Evolutionary conservation across 1,140 invertebrate species (phyloP).

Genomic region (Drosophila leontia): DNA sequence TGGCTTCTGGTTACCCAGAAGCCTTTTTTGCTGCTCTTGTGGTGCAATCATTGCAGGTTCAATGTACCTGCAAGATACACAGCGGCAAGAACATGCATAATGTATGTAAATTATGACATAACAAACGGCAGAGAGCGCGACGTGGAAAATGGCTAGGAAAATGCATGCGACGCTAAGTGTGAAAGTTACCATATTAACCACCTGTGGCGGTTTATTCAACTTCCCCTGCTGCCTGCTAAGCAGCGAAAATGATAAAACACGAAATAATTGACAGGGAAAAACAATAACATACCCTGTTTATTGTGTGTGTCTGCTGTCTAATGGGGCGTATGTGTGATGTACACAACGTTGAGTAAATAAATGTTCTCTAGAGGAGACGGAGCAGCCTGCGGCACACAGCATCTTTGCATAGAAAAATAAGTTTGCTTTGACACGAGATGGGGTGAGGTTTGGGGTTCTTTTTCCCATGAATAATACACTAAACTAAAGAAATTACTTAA

Average conservation of each 20-base stretch:
- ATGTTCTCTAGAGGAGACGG: constrained; percentile 29
- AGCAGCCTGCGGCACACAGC: constrained; percentile 12
- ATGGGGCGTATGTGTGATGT: constrained; percentile 73
- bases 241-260: constrained; percentile 17
- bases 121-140: constrained; percentile 41
- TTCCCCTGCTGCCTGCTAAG: not conserved
- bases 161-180: constrained; percentile 69
- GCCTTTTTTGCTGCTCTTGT: constrained; percentile 22
- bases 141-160: constrained; percentile 16
- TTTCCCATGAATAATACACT: constrained; percentile 52
- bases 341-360: constrained; percentile 77
- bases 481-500: constrained; percentile 39
- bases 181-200: constrained; percentile 80
- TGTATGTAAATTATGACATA: constrained; percentile 80
- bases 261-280: constrained; percentile 27
- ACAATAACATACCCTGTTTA: constrained; percentile 63
- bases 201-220: constrained; percentile 61
- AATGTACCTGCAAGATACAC: constrained; percentile 71
- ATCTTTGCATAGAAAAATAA: constrained; percentile 63
- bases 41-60: constrained; percentile 74
- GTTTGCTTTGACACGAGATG: constrained; percentile 43
- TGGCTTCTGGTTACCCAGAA: constrained; percentile 8
- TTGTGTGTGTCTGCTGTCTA: constrained; percentile 69
- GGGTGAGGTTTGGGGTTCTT: constrained; percentile 17
- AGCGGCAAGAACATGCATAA: constrained; percentile 69